Base-by-base conservation (phyloP, 2,797 vertebrate species). In the Cyprinella venusta region DNA sequence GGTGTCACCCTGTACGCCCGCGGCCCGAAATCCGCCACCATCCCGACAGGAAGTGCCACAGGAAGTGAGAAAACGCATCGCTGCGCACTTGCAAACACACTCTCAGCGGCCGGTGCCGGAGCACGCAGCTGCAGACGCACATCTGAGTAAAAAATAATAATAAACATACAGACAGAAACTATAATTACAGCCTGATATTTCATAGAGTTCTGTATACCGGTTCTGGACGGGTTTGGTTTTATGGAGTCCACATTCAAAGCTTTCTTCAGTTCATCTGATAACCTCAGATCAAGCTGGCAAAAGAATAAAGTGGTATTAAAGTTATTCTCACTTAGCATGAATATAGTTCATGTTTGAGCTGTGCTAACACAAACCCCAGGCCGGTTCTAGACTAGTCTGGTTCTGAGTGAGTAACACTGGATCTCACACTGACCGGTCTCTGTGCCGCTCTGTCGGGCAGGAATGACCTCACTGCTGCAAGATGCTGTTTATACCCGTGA, bases 401-500 rank as follows among this genome's bases (percentile, higher is more conserved):
- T 15, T 15, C 13, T 15, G 45, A 8, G 19, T 15, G 45, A 8
- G 19, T 18, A 3, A 54, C 19, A 21, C 19, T 21, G 2, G 52
- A n/a, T 1, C 52, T 56, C n/a, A 61, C 45, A 91, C 92, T 93
- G 89, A 94, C 94, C 84, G 68, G 82, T 52, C 48, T 88, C 33
- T 88, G 89, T 38, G 21, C 65, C 26, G 50, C 45, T 88, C 76
- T 90, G 4, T 91, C 91, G 0, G 88, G 85, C 2, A 82, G 78
- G 8, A 80, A 19, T 5, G 91, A 83, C 65, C 89, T 94, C 64
- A 87, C 86, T 13, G 86, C 80, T 36, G 88, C 87, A 1, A 89
- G 78, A 79, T 93, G 93, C 84, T 94, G 85, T 81, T 91, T 94
- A 85, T 93, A 94, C 67, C 91, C 92, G 89, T 89, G 93, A 24